Conservation (phyloP, 2,113 vertebrate species). For the Mesocricetus auratus region DNA sequence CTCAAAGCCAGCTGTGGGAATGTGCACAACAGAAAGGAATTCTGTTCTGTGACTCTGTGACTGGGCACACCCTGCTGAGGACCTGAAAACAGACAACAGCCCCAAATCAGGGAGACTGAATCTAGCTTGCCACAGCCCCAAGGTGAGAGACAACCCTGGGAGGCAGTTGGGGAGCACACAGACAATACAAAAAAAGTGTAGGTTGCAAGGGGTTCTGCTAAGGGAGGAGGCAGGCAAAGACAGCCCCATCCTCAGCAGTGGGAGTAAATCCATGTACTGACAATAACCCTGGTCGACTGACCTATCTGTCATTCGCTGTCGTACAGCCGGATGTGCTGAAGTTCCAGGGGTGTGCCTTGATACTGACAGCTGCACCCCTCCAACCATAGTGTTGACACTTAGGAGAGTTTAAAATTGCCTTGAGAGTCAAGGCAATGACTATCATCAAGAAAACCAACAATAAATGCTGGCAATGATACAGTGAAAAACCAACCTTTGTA, state of each 20-base stretch:
- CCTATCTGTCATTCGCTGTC: neutral
- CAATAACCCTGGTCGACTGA: no score
- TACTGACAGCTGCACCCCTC: neutral
- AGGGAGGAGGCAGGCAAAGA: neutral
- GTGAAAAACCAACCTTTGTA: neutral
- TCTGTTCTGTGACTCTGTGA: neutral
- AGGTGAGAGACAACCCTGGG: neutral
- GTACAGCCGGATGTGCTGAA: neutral
- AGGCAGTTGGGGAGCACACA: neutral
- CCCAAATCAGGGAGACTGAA: neutral
- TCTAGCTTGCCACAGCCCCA: no score
- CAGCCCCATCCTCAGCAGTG: neutral
- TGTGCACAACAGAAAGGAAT: no score
- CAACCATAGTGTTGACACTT: neutral
- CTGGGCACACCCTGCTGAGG: neutral
- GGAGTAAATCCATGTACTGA: neutral
- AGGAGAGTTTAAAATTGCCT: neutral
- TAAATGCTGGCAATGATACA: neutral
- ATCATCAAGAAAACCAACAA: neutral
- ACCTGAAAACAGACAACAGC: neutral
- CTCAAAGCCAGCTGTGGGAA: neutral
- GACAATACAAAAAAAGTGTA: neutral
- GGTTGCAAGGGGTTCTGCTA: neutral
- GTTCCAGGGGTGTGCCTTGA: neutral
- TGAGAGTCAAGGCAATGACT: no score